Percentiles rank a stretch among this genome's conserved stretches.
phyloP scores from a whole-genome alignment of 2,797 vertebrate species.

The Falco peregrinus region DNA sequence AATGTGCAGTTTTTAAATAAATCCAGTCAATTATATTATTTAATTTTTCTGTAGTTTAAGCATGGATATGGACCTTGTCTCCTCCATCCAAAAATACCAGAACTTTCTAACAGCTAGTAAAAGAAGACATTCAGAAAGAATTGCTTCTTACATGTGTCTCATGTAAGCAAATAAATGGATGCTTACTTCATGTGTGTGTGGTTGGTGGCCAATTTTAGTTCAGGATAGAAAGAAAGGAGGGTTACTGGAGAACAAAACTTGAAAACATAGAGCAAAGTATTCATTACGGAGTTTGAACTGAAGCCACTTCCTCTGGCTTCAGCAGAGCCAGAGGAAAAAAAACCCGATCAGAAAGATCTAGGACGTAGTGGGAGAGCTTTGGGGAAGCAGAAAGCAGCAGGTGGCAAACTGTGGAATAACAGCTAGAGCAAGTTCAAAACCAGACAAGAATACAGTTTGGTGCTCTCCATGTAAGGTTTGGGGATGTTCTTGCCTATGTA shows the following conservation, averaged over 20 bases:
- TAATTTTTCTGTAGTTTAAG: neutral
- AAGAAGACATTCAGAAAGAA: neutral
- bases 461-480: neutral
- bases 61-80: neutral
- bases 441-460: neutral
- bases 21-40: neutral
- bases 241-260: neutral
- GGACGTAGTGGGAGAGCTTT: neutral
- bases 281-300: neutral
- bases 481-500: neutral
- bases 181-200: accelerated
- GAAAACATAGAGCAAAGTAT: neutral
- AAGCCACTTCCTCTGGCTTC: neutral
- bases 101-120: neutral
- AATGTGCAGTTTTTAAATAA: neutral
- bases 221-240: neutral
- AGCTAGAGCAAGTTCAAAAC: neutral
- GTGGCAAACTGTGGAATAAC: neutral
- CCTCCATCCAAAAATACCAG: neutral
- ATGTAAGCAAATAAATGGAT: neutral
- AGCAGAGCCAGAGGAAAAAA: neutral
- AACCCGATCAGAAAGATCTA: neutral
- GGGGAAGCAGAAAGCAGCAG: neutral
- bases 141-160: neutral
- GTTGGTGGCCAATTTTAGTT: neutral